Conservation (phyloP, 2,113 vertebrate genomes). For the Otolemur garnettii region DNA sequence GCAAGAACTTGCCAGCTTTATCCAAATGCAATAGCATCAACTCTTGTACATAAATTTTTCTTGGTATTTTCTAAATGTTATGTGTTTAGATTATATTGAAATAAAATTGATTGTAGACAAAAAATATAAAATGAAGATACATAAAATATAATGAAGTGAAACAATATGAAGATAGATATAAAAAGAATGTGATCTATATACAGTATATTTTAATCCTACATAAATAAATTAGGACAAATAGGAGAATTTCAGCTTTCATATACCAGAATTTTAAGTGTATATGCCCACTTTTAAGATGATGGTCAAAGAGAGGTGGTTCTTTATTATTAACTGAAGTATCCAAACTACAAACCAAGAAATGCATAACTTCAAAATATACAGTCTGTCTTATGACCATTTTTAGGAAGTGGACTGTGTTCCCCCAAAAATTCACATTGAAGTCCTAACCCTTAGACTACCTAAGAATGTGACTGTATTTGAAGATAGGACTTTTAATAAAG, state of each 20-base stretch:
- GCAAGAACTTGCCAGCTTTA: slow-evolving; percentile 96
- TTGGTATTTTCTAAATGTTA: slow-evolving; percentile 84
- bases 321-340: slow-evolving; percentile 34
- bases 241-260: not conserved
- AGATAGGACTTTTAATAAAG: not conserved
- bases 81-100: too few species aligned
- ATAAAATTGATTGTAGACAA: too few species aligned
- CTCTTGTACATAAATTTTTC: slow-evolving; percentile 96
- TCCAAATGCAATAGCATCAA: slow-evolving; percentile 95
- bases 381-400: not conserved
- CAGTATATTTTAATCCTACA: not conserved
- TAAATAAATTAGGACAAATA: not conserved
- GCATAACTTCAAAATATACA: not conserved
- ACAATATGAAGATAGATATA: not conserved
- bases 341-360: not conserved
- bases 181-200: not conserved
- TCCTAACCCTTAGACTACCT: not conserved
- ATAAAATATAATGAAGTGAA: not conserved
- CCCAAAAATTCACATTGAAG: not conserved
- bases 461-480: not conserved
- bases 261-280: not conserved
- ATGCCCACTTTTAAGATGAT: not conserved
- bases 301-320: not conserved
- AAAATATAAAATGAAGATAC: not conserved
- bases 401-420: not conserved